Percentiles rank a stretch among this genome's conserved stretches.
Evolutionary conservation across 2,113 vertebrate species (phyloP).

Genomic region (Perca flavescens): DNA sequence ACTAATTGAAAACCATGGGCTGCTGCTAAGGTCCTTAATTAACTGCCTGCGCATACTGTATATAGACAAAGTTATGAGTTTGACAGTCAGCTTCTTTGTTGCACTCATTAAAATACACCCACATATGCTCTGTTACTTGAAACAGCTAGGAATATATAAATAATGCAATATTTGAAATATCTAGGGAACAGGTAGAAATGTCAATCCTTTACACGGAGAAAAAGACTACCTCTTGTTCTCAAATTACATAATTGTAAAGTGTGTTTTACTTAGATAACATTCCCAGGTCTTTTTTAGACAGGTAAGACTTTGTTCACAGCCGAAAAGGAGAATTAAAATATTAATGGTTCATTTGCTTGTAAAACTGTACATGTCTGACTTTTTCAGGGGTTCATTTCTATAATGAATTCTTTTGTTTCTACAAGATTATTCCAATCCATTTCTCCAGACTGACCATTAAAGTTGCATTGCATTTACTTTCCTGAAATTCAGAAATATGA

Average conservation of each 20-base stretch:
- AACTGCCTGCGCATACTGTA: constrained; percentile 41
- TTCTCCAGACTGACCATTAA: constrained; percentile 2
- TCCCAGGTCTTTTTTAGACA: constrained; percentile 13
- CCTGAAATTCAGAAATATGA: neutral
- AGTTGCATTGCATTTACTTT: constrained; percentile 6
- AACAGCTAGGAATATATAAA: constrained; percentile 39
- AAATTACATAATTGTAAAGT: constrained; percentile 23
- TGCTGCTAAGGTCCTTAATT: constrained; percentile 57
- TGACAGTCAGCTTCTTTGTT: constrained; percentile 52
- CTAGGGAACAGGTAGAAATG: constrained; percentile 34
- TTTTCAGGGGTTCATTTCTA: neutral
- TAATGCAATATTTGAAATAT: constrained; percentile 40
- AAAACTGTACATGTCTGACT: neutral
- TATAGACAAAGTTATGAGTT: constrained; percentile 45
- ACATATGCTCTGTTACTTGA: constrained; percentile 22
- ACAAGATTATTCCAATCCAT: constrained; percentile 1
- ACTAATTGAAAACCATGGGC: constrained; percentile 59
- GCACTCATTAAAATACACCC: constrained; percentile 60
- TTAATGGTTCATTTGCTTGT: neutral
- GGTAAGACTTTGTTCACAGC: constrained; percentile 14
- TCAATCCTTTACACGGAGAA: neutral
- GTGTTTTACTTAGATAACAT: constrained; percentile 39
- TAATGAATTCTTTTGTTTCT: constrained; percentile 7
- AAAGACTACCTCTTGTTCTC: constrained; percentile 1
- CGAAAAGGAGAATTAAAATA: constrained; percentile 28